Evolutionary conservation across 2,888 invertebrate genomes (phyloP).

Genomic region (Spisula subtruncata): DNA sequence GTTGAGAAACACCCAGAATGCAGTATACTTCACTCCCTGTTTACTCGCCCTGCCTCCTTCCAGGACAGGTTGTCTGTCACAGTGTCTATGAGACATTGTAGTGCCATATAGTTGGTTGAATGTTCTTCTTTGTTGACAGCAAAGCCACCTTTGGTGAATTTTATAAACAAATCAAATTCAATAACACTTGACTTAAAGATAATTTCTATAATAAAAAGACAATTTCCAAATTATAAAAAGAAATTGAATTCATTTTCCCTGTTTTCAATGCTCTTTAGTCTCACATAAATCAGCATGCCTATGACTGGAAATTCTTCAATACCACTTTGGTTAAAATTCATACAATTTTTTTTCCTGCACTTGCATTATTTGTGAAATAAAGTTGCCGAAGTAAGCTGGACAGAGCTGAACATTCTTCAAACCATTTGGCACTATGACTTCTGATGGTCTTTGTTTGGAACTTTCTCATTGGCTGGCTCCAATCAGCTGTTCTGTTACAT

Average conservation of each 20-base stretch:
- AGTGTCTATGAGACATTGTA: not conserved
- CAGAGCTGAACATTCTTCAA: not conserved
- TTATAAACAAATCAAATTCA: no score
- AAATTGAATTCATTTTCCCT: not conserved
- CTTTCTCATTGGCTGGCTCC: not conserved
- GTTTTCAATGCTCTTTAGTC: not conserved
- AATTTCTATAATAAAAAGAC: not conserved
- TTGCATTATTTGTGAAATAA: no score
- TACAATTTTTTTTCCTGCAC: no score
- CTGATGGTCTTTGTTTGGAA: not conserved
- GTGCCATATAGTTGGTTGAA: not conserved
- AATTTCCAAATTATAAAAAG: no score
- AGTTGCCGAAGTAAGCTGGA: not conserved
- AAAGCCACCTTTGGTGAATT: not conserved
- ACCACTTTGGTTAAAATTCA: no score
- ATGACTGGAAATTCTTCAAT: no score
- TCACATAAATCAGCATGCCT: not conserved
- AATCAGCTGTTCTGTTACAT: constrained; percentile 2
- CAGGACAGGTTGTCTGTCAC: not conserved
- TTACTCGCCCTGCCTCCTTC: not conserved
- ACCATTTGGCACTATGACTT: not conserved
- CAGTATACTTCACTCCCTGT: not conserved
- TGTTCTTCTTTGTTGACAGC: not conserved
- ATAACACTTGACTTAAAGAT: no score
- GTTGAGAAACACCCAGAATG: constrained; percentile 3